Evolutionary conservation across 2,888 invertebrate species (phyloP), one percentile per base, ranked within the genome.

Genomic region (Pocota personata): DNA sequence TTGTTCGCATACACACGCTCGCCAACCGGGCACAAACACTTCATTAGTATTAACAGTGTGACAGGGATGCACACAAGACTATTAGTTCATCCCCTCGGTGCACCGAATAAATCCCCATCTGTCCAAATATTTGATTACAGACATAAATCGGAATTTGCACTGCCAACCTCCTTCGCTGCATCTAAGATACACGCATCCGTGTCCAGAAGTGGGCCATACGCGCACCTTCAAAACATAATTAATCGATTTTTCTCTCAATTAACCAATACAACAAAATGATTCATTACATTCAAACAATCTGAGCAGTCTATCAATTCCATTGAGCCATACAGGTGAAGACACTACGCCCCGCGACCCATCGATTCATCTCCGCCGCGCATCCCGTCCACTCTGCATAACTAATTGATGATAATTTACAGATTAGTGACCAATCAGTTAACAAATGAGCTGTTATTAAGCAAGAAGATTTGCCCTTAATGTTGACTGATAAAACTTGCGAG

Each of bases 111-210:
- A 80, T 86, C 72, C 86, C 77, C 87, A 87, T 78, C 77, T 73
- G 78, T 82, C 82, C 87, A 73, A 82, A 82, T 87, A 82, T 87
- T 82, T 87, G 87, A 87, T 87, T 87, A 82, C 78, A 82, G 62
- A 67, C 77, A 87, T 82, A 77, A 87, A 82, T 82, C 60, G 77
- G 72, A 69, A 78, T 86, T 86, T 86, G 71, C 57, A 37, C 12
- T 55, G 50, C 62, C 72, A 46, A 37, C 37, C 62, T 43, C 46
- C 52, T 50, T 40, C 32, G 58, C 12, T 30, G 21, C 21, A 8
- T 60, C 71, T 52, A 57, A 64, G 48, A 72, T 40, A 43, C 48
- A 43, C 1, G 37, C 8, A 43, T 14, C 10, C 10, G 3, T 30
- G 16, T 57, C n/a, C 55, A 55, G 60, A 76, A 55, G 66, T 67